Evolutionary conservation across 2,888 invertebrate species (phyloP).

Genomic region (Leucoptera coffeella): DNA sequence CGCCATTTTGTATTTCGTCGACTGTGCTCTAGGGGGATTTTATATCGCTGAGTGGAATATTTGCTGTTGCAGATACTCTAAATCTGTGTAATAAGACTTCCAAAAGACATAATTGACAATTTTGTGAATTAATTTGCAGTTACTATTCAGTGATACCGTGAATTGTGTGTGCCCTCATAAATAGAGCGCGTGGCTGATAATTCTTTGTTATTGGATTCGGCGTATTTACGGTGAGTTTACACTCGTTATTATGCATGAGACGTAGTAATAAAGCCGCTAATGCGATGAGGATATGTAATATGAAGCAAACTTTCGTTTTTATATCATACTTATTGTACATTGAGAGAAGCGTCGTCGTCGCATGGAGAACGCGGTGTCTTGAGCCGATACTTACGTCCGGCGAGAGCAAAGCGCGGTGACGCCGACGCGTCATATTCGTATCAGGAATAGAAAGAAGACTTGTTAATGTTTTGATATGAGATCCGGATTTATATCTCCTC

Average conservation of each 20-base stretch:
- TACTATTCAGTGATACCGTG: constrained; percentile 41
- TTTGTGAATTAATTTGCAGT: constrained; percentile 25
- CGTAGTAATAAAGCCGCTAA: too few species aligned
- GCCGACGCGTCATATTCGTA: constrained; percentile 40
- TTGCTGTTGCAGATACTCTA: too few species aligned
- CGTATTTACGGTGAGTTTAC: constrained; percentile 41
- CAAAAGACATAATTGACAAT: constrained; percentile 17
- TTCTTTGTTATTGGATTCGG: constrained; percentile 51
- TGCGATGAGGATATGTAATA: too few species aligned
- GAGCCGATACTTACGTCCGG: constrained; percentile 19
- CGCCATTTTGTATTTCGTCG: constrained; percentile 55
- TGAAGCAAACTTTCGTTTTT: too few species aligned
- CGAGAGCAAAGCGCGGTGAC: constrained; percentile 28
- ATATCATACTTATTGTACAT: too few species aligned
- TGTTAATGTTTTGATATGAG: too few species aligned
- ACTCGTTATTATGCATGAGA: constrained; percentile 13
- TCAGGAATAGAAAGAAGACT: too few species aligned
- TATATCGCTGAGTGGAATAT: constrained; percentile 38
- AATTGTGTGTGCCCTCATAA: constrained; percentile 44
- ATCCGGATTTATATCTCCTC: too few species aligned
- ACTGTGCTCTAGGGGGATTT: constrained; percentile 40
- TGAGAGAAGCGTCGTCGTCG: constrained; percentile 38
- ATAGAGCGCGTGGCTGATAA: constrained; percentile 52
- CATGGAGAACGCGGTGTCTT: constrained; percentile 18
- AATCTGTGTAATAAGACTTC: constrained; percentile 13